Evolutionary conservation across 1,140 invertebrate genomes (phyloP).

Genomic region (Helicoverpa zea): DNA sequence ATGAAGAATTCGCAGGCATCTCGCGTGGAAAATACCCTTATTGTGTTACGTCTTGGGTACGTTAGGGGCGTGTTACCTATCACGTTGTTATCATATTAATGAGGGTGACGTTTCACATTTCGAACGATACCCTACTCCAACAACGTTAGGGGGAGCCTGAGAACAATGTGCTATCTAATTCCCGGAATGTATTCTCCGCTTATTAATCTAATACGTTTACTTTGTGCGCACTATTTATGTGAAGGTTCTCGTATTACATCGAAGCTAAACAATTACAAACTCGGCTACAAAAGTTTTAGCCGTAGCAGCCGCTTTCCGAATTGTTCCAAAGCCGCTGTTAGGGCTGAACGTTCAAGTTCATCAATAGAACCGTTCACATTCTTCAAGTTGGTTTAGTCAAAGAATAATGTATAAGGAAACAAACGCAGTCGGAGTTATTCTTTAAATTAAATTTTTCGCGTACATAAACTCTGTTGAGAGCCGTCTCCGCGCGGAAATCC

Average conservation of each 20-base stretch:
- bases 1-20: constrained; percentile 29
- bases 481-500: constrained; percentile 50
- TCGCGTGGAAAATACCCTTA: constrained; percentile 34
- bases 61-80: constrained; percentile 27
- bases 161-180: constrained; percentile 1
- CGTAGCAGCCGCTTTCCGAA: no score
- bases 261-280: not conserved
- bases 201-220: not conserved
- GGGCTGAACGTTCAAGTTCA: not conserved
- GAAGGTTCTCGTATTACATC: not conserved
- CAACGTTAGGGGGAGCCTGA: not conserved
- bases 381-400: constrained; percentile 9
- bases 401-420: constrained; percentile 15
- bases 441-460: constrained; percentile 66
- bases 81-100: constrained; percentile 46
- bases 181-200: not conserved
- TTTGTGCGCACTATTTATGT: not conserved
- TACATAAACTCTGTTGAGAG: constrained; percentile 55
- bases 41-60: constrained; percentile 38
- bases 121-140: not conserved
- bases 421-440: constrained; percentile 54
- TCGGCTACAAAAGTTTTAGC: not conserved
- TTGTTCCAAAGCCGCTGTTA: not conserved
- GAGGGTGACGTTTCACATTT: constrained; percentile 43
- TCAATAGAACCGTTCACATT: constrained; percentile 8